Evolutionary conservation across 2,113 vertebrate genomes (phyloP).

Genomic region (Motacilla tschutschensis): DNA sequence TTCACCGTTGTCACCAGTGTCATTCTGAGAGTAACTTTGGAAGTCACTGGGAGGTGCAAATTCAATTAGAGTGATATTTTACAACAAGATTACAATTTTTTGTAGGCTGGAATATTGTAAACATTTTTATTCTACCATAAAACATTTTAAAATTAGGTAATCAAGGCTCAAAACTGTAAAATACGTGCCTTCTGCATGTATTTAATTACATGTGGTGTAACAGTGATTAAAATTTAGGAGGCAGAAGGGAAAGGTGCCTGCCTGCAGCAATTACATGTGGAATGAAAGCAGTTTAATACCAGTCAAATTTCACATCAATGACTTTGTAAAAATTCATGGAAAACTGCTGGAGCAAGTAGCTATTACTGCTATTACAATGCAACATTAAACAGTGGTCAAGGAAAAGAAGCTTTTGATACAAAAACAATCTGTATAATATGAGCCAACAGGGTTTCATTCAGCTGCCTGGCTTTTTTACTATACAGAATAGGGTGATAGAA

Average conservation of each 20-base stretch:
- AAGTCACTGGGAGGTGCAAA: background rate
- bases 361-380: background rate
- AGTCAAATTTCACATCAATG: constrained; percentile 4
- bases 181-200: background rate
- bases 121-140: constrained; percentile 36
- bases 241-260: constrained; percentile 1
- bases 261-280: background rate
- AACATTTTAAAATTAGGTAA: constrained; percentile 29
- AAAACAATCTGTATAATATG: background rate
- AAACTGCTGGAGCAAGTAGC: background rate
- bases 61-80: background rate
- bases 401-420: background rate
- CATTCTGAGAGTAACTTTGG: background rate
- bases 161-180: background rate
- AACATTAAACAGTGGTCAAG: constrained; percentile 12
- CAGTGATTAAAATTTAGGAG: constrained; percentile 10
- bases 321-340: background rate
- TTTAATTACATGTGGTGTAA: constrained; percentile 19
- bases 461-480: background rate
- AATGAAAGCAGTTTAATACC: constrained; percentile 13
- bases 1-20: background rate
- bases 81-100: background rate
- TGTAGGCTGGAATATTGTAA: background rate
- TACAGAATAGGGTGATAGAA: background rate
- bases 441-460: background rate